phyloP scores from a whole-genome alignment of 2,888 invertebrate species.

The Euplagia quadripunctaria region DNA sequence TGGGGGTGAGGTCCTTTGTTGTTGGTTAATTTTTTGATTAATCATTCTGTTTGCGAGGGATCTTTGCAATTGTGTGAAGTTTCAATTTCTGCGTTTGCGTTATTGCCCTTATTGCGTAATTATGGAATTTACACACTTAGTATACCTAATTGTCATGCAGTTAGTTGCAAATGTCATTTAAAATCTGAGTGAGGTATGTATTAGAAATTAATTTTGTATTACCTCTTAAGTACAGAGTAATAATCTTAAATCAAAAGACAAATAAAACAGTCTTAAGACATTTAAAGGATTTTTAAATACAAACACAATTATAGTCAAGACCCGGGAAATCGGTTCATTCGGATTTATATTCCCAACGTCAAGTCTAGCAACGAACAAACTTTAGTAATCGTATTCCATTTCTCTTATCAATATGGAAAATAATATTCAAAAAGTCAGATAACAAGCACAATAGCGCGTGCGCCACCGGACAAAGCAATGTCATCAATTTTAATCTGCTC shows the following conservation, averaged over 20 bases:
- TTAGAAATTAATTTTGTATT: too few species aligned
- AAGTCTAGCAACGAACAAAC: conserved; percentile 2
- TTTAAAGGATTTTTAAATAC: neutral
- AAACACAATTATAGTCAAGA: neutral
- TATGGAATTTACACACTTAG: conserved; percentile 22
- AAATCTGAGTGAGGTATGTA: neutral
- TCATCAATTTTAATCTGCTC: conserved; percentile 87
- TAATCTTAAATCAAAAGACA: neutral
- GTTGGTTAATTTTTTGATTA: conserved; percentile 87
- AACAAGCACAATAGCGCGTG: conserved; percentile 75
- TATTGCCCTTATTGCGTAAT: conserved; percentile 36
- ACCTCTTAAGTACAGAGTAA: neutral
- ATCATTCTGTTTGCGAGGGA: conserved; percentile 77
- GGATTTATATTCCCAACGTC: neutral
- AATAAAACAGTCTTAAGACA: neutral
- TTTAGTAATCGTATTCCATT: conserved; percentile 35
- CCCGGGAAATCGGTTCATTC: neutral
- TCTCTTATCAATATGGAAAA: conserved; percentile 62
- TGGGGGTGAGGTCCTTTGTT: conserved; percentile 80
- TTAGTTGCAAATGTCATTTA: neutral
- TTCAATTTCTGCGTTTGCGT: conserved; percentile 62
- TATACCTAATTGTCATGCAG: neutral
- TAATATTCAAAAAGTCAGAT: conserved; percentile 70
- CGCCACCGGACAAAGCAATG: conserved; percentile 80
- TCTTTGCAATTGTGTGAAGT: conserved; percentile 75